A percentile compares a stretch with the other conserved stretches of the same genome.
Evolutionary conservation across 2,113 vertebrate genomes (phyloP).

Genomic region (Mobula birostris): DNA sequence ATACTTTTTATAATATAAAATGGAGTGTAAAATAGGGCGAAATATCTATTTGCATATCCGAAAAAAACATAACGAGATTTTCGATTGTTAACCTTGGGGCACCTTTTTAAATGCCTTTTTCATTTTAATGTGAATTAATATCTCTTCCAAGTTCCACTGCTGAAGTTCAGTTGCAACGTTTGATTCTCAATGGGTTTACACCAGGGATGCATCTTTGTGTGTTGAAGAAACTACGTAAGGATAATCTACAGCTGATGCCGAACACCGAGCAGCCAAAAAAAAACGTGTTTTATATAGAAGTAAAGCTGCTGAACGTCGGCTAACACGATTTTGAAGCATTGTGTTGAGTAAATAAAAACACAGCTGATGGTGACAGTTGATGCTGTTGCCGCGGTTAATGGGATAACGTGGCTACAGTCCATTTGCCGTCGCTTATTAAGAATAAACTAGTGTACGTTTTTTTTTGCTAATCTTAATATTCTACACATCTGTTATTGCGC

Average conservation of each 20-base stretch:
- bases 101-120: background rate
- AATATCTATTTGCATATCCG: background rate
- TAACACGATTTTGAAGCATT: slow-evolving; percentile 86
- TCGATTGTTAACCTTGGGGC: background rate
- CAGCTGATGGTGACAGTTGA: slow-evolving; percentile 99
- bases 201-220: slow-evolving; percentile 85
- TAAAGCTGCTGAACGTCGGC: slow-evolving; percentile 62
- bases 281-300: slow-evolving; percentile 78
- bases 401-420: slow-evolving; percentile 87
- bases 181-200: slow-evolving; percentile 78
- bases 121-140: background rate
- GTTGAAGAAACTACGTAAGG: slow-evolving; percentile 83
- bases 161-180: slow-evolving; percentile 59
- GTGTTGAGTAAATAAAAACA: slow-evolving; percentile 72
- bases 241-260: slow-evolving; percentile 51
- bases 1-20: background rate
- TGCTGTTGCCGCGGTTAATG: slow-evolving; percentile 71
- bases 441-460: slow-evolving; percentile 58
- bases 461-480: slow-evolving; percentile 58
- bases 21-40: background rate
- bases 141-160: slow-evolving; percentile 42
- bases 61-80: background rate
- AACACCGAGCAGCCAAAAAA: slow-evolving; percentile 51
- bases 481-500: slow-evolving; percentile 87
- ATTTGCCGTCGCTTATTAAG: slow-evolving; percentile 60